phyloP scores from a whole-genome alignment of 2,797 vertebrate genomes.

The Urophycis tenuis region DNA sequence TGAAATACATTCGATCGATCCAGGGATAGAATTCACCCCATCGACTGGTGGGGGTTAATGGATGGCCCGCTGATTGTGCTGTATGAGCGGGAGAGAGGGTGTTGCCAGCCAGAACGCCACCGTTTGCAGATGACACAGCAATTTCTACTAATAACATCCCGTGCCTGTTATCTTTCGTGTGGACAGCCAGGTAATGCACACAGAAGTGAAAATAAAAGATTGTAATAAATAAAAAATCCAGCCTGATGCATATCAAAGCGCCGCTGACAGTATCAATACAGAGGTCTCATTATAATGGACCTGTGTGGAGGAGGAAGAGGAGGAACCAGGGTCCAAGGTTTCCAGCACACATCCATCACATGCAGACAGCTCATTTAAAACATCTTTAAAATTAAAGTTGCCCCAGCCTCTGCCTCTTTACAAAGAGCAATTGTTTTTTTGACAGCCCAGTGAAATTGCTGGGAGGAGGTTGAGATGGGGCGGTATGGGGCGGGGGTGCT shows the following conservation, averaged over 20 bases:
- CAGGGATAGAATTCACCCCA: neutral
- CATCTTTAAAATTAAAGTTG: conserved; percentile 67
- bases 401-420: conserved; percentile 47
- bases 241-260: conserved; percentile 57
- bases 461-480: conserved; percentile 44
- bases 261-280: conserved; percentile 59
- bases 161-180: conserved; percentile 36
- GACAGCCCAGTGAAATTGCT: conserved; percentile 53
- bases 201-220: conserved; percentile 24
- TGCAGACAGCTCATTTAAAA: conserved; percentile 63
- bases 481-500: conserved; percentile 21
- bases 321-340: conserved; percentile 44
- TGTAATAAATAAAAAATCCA: conserved; percentile 30
- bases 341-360: conserved; percentile 60
- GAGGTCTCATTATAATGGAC: conserved; percentile 59
- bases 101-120: conserved; percentile 11
- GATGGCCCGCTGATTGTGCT: neutral
- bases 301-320: conserved; percentile 39
- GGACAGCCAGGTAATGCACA: conserved; percentile 38
- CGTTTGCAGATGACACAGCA: conserved; percentile 56
- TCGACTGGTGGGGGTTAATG: neutral
- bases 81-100: neutral
- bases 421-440: conserved; percentile 60
- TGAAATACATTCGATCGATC: conserved; percentile 7
- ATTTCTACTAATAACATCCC: conserved; percentile 50